Evolutionary conservation across 2,797 vertebrate species (phyloP).

Genomic region (Sebastes hopkinsi): DNA sequence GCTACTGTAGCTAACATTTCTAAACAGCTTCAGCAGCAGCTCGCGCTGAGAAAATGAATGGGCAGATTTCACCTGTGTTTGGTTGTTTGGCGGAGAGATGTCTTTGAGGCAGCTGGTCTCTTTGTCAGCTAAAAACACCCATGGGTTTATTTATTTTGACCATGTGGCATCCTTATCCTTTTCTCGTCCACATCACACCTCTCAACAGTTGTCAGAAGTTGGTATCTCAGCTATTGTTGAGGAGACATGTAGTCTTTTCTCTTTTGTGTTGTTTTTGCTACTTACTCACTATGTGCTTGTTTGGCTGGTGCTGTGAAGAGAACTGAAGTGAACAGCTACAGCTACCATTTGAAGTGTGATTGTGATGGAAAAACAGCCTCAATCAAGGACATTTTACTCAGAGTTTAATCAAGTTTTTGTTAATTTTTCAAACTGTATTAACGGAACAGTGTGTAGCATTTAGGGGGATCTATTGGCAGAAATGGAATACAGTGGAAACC

Average conservation of each 20-base stretch:
- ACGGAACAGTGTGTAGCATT: background rate
- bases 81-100: constrained; percentile 22
- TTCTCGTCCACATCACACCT: background rate
- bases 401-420: background rate
- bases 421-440: background rate
- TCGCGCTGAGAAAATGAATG: constrained; percentile 49
- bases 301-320: background rate
- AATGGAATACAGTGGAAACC: too few species aligned
- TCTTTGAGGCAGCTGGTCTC: constrained; percentile 26
- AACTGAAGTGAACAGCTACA: background rate
- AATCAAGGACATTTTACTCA: background rate
- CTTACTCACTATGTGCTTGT: background rate
- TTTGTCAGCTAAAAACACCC: constrained; percentile 43
- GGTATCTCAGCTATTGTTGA: background rate
- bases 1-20: constrained; percentile 59
- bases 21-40: constrained; percentile 48
- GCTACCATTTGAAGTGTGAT: background rate
- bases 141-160: constrained; percentile 47
- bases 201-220: constrained; percentile 1
- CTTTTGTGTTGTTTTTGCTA: background rate
- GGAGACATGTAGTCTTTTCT: background rate
- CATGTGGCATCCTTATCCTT: constrained; percentile 3
- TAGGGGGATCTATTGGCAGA: too few species aligned
- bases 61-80: constrained; percentile 37
- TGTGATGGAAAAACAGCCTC: background rate